These are phyloP conservation scores for Amblyornis subalaris DNA, from an alignment of 2,113 vertebrate genomes.

Conservation along the genomic window DNA sequence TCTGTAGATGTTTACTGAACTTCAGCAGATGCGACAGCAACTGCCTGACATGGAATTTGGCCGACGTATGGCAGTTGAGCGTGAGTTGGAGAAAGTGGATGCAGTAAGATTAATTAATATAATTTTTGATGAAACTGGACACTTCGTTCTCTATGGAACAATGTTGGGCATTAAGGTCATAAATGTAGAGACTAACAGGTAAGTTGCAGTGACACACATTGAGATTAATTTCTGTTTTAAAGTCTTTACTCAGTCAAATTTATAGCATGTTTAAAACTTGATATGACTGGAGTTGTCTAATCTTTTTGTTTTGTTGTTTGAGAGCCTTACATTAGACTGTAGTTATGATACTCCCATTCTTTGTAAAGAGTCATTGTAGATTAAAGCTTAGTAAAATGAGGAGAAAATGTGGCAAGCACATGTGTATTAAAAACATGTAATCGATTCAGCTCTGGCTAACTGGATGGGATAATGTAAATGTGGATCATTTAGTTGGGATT, in stretches of 20 bases:
- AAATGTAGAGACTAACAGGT: conserved; percentile 98
- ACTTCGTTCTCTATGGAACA: conserved; percentile 96
- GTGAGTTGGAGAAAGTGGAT: conserved; percentile 95
- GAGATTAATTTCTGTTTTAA: background rate
- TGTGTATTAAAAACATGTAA: conserved; percentile 7
- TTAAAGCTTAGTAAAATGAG: background rate
- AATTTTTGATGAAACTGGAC: conserved; percentile 96
- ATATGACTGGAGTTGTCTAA: background rate
- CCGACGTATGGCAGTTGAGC: conserved; percentile 92
- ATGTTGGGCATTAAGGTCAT: conserved; percentile 99
- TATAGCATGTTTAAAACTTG: background rate
- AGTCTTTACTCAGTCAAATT: background rate
- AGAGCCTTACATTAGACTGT: background rate
- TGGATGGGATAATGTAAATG: background rate
- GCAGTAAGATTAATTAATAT: conserved; percentile 91
- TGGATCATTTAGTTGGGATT: background rate
- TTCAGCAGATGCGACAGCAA: conserved; percentile 97
- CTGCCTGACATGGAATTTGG: conserved; percentile 99
- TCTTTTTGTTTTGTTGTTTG: background rate
- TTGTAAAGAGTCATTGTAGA: background rate
- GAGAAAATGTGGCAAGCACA: background rate
- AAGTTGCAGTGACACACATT: background rate
- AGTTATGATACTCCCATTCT: background rate
- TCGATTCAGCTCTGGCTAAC: background rate
- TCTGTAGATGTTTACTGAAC: conserved; percentile 94